phyloP scores from a whole-genome alignment of 2,113 vertebrate genomes.

The Coryphaenoides rupestris region DNA sequence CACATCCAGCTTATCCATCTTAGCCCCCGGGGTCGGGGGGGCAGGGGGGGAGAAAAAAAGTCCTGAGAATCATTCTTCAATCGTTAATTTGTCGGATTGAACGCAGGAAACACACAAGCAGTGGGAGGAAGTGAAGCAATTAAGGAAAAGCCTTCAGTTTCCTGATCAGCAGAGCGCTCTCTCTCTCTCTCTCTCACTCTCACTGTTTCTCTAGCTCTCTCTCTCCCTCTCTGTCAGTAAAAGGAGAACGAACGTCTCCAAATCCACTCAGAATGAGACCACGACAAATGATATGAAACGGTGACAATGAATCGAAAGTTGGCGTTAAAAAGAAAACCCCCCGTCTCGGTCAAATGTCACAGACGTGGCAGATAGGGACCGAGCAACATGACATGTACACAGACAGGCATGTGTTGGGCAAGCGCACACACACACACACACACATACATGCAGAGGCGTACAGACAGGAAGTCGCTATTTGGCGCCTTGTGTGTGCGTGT shows the following conservation, averaged over 20 bases:
- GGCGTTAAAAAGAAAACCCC: too few relatives aligned
- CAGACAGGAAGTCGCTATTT: conserved; percentile 17
- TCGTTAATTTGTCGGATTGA: conserved; percentile 27
- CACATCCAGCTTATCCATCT: too few relatives aligned
- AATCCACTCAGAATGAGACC: too few relatives aligned
- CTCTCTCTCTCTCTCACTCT: too few relatives aligned
- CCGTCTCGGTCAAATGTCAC: conserved; percentile 15
- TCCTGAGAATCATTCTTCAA: conserved; percentile 9
- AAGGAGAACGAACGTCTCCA: too few relatives aligned
- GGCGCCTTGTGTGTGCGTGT: background rate
- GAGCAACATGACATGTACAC: too few relatives aligned
- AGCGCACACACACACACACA: background rate
- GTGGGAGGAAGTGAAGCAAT: conserved; percentile 33
- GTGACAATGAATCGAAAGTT: too few relatives aligned
- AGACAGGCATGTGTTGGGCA: background rate
- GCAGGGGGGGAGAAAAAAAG: background rate
- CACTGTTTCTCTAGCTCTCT: too few relatives aligned
- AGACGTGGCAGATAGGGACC: conserved; percentile 14
- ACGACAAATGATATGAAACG: too few relatives aligned
- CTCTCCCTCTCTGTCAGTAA: too few relatives aligned
- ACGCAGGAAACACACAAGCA: conserved; percentile 22
- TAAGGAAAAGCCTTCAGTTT: conserved; percentile 45
- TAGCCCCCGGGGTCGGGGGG: too few relatives aligned
- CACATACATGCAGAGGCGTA: conserved; percentile 5
- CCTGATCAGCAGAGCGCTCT: conserved; percentile 23